Evolutionary conservation across 2,888 invertebrate genomes (phyloP).

Genomic region (Aelia acuminata): DNA sequence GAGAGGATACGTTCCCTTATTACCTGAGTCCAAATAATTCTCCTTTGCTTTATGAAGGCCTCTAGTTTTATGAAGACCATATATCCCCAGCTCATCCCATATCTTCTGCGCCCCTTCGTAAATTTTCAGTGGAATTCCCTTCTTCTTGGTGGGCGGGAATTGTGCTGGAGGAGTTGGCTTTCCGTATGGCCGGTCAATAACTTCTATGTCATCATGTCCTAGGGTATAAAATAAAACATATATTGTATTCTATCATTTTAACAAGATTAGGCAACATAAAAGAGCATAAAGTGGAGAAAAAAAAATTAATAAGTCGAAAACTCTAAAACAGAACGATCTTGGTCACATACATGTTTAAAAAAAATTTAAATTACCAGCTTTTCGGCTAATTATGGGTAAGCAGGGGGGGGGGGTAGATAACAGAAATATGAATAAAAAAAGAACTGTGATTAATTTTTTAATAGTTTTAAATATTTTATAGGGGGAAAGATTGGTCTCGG

Average conservation of each 20-base stretch:
- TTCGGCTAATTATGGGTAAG: too few species aligned
- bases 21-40: background rate
- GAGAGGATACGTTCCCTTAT: background rate
- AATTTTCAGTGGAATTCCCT: background rate
- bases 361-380: too few species aligned
- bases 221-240: background rate
- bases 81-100: background rate
- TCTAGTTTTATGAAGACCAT: background rate
- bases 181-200: background rate
- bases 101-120: slow-evolving; percentile 1
- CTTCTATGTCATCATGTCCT: background rate
- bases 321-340: too few species aligned
- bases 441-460: too few species aligned
- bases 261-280: too few species aligned
- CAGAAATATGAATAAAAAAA: too few species aligned
- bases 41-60: background rate
- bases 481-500: too few species aligned
- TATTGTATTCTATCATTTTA: background rate
- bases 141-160: background rate
- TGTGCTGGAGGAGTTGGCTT: background rate
- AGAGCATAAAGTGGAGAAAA: too few species aligned
- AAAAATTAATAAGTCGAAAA: too few species aligned
- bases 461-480: too few species aligned
- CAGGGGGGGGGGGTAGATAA: too few species aligned
- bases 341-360: too few species aligned